phyloP scores from a whole-genome alignment of 2,113 vertebrate genomes.

The Dromiciops gliroides region DNA sequence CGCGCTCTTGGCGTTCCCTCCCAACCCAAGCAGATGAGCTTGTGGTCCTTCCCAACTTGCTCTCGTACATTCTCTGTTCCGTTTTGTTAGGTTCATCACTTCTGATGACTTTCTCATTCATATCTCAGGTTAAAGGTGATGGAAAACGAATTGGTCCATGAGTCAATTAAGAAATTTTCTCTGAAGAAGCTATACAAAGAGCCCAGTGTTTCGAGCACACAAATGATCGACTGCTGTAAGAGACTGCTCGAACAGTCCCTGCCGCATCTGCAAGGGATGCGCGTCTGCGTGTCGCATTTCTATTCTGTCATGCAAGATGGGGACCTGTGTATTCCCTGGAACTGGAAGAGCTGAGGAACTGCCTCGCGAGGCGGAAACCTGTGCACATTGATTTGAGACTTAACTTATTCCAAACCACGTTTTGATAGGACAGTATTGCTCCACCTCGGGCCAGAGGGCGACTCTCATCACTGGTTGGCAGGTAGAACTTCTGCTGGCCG shows the following conservation, averaged over 20 bases:
- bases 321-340: conserved; percentile 96
- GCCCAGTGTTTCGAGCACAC: conserved; percentile 89
- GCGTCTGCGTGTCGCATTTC: conserved; percentile 92
- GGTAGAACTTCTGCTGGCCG: conserved; percentile 41
- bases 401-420: conserved; percentile 79
- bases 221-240: conserved; percentile 93
- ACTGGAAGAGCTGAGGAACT: conserved; percentile 90
- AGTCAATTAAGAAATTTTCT: conserved; percentile 86
- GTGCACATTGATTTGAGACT: conserved; percentile 68
- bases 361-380: conserved; percentile 67
- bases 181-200: conserved; percentile 92
- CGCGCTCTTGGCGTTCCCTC: too few relatives aligned
- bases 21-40: too few relatives aligned
- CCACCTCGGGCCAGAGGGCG: conserved; percentile 37
- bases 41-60: neutral
- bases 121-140: conserved; percentile 87
- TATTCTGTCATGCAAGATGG: conserved; percentile 97
- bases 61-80: neutral
- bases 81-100: neutral
- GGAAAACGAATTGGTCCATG: conserved; percentile 85
- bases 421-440: conserved; percentile 73
- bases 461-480: conserved; percentile 73
- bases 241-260: conserved; percentile 86
- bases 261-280: conserved; percentile 89
- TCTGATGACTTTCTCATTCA: neutral